Evolutionary conservation across 2,888 invertebrate genomes (phyloP), one percentile per base, ranked within the genome.

Genomic region (Rhorus exstirpatorius): DNA sequence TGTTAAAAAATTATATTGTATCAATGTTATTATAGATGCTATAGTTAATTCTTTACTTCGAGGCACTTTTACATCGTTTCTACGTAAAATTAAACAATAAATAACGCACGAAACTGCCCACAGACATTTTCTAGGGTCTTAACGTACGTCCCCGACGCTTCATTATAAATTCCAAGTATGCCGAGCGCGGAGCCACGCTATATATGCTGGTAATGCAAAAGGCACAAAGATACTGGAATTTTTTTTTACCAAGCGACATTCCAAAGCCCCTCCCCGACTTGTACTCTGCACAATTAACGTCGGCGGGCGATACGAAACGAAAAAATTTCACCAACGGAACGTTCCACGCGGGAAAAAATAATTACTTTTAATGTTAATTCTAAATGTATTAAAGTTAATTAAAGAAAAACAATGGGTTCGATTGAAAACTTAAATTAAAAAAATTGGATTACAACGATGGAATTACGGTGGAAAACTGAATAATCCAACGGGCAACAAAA

Each of bases 111-210:
- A 26, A 26, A 24, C 6, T 26, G 55, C 4, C 55, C 24, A 21
- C 12, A 55, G n/a, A 55, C 8, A 12, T 10, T 55, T 55, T 26
- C n/a, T 1, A 26, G 55, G 26, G 24, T 3, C 12, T 24, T 63
- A 41, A 12, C 12, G 21, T 12, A 38, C 41, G 21, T 63, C 41
- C 21, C 7, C 41, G 6, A 10, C 7, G 41, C 44, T 63, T 44
- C 24, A 63, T 63, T 63, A 63, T 24, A n/a, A 63, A 63, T 63
- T 63, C 41, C 41, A 41, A 19, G 38, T 19, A 10, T 19, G 17
- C 19, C 10, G 7, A 38, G 8, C 17, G 38, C 14, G 19, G 0
- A 8, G 6, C 19, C 8, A 19, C 38, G 17, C 10, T 38, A 19
- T 38, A 10, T 38, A 19, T 38, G 19, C 61, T 21, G 21, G 38